A percentile compares a stretch with the other conserved stretches of the same genome.
Evolutionary conservation across 2,888 invertebrate genomes (phyloP).

Genomic region (Tenthredo scrophulariae): DNA sequence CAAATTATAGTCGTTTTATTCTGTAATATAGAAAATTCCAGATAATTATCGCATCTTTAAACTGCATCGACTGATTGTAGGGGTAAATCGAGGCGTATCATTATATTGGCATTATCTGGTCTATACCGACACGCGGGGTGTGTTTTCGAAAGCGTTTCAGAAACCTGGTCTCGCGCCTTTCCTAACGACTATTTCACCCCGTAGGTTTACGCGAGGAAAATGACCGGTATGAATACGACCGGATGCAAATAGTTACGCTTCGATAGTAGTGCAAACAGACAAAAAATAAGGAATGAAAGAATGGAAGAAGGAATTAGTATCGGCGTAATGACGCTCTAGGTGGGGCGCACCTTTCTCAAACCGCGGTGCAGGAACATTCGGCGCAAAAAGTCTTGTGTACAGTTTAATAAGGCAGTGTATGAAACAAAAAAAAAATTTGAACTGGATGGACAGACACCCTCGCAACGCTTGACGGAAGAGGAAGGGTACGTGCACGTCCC

Average conservation of each 20-base stretch:
- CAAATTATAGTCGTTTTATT: neutral
- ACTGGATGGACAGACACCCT: conserved; percentile 8
- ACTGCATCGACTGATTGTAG: neutral
- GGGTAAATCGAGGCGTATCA: conserved; percentile 21
- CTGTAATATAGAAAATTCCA: neutral
- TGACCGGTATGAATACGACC: conserved; percentile 54
- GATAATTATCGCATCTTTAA: neutral
- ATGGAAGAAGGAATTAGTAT: conserved; percentile 25
- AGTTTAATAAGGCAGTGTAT: neutral
- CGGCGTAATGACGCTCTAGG: neutral
- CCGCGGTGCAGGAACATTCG: conserved; percentile 8
- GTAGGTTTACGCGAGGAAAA: neutral
- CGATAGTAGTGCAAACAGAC: conserved; percentile 72
- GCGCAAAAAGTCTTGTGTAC: conserved; percentile 5
- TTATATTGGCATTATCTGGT: conserved; percentile 45
- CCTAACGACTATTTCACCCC: conserved; percentile 43
- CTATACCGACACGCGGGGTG: conserved; percentile 20
- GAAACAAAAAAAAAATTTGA: neutral
- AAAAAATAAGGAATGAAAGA: conserved; percentile 40
- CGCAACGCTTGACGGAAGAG: neutral
- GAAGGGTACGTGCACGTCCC: conserved; percentile 11
- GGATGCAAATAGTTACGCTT: conserved; percentile 71
- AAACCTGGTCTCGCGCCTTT: neutral
- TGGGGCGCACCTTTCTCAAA: neutral
- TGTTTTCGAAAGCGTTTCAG: conserved; percentile 37